A percentile compares a stretch with the other conserved stretches of the same genome.
Conservation (phyloP, 2,113 vertebrate genomes). For the Pantherophis guttatus region DNA sequence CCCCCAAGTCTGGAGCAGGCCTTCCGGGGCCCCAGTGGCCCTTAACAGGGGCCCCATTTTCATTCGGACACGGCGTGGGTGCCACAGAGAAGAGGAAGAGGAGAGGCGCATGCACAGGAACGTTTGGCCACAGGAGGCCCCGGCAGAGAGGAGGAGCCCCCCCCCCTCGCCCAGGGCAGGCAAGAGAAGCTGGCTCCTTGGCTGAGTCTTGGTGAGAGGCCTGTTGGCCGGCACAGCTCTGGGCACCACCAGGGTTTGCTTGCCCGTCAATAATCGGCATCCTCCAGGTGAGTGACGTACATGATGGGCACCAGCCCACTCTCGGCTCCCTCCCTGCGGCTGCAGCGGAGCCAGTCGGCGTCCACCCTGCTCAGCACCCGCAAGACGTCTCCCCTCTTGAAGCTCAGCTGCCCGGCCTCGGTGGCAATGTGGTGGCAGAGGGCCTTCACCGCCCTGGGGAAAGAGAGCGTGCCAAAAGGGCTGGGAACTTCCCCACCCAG, state of each 20-base stretch:
- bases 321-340: constrained; percentile 64
- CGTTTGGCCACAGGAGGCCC: constrained; percentile 42
- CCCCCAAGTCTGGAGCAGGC: background rate
- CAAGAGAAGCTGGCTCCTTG: background rate
- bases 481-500: background rate
- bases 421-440: constrained; percentile 90
- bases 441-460: constrained; percentile 83
- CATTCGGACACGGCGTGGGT: background rate
- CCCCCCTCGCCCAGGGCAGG: background rate
- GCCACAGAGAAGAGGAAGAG: background rate
- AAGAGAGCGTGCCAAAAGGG: background rate
- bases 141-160: background rate
- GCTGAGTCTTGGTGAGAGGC: background rate
- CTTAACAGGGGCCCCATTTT: background rate
- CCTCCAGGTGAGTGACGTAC: constrained; percentile 78
- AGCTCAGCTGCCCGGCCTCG: constrained; percentile 88
- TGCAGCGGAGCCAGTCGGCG: constrained; percentile 87
- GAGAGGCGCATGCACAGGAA: constrained; percentile 1
- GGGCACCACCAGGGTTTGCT: background rate
- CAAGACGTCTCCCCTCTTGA: constrained; percentile 86
- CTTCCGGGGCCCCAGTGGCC: background rate
- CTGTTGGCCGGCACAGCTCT: background rate
- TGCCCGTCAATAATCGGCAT: constrained; percentile 56
- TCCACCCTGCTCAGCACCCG: constrained; percentile 79
- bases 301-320: constrained; percentile 86